Evolutionary conservation across 1,140 invertebrate species (phyloP), one percentile per base, ranked within the genome.

Genomic region (Centruroides sculpturatus): DNA sequence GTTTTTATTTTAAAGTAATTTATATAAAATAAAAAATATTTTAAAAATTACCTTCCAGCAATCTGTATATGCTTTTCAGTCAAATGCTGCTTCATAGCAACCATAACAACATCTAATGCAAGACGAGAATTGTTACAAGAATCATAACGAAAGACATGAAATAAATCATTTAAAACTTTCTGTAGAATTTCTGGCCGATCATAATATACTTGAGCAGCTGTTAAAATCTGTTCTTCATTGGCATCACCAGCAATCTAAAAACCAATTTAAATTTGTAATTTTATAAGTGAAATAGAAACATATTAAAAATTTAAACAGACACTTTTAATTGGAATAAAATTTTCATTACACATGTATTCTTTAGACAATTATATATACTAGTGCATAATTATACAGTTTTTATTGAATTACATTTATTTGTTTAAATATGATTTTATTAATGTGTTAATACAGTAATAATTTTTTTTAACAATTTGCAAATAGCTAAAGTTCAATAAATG

Each of bases 61-160:
- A 94, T 93, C 74, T 95, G 91, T 69, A 96, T 87, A 67, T 90
- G 84, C 71, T 88, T 90, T 64, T 92, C 86, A 61, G 75, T 74
- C 9, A 85, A 72, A 77, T 93, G 87, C 63, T 82, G 79, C 65
- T 87, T 83, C 89, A 96, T 93, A 6, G 87, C 85, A 70, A 86
- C 80, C 8, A 94, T 77, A 13, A 93, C 85, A 54, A 88, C 81
- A 69, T 80, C 80, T 7, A 92, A 74, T 13, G 87, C 85, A 61
- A 82, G 79, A 64, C 82, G 48, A n/a, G 47, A 52, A n/a, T 66
- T 66, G 34, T 65, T 63, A 41, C 68, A 67, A 50, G 55, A 53
- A 55, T 55, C 56, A 34, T 58, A 65, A 53, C 89, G 80, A 71
- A 96, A 92, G 34, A 91, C 76, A 71, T 93, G 89, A 71, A 93